Conservation (phyloP, 1,140 invertebrate genomes). For the Agrypnia vestita region DNA sequence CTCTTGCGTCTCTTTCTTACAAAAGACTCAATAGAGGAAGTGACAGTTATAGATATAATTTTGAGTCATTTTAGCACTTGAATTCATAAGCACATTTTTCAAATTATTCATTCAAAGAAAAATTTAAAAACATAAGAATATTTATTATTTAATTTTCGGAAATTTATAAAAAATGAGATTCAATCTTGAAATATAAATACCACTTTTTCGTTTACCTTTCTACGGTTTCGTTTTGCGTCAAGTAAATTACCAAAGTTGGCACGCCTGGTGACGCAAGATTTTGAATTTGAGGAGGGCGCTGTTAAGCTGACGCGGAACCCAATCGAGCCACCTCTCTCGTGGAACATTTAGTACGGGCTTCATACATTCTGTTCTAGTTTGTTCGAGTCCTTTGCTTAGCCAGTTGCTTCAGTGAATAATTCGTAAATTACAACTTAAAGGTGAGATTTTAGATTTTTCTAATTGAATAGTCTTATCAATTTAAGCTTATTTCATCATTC, state of each 20-base stretch:
- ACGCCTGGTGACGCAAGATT: conserved; percentile 63
- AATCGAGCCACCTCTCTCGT: conserved; percentile 70
- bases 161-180: not conserved
- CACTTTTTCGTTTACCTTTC: not conserved
- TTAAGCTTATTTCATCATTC: conserved; percentile 65
- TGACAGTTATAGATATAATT: not conserved
- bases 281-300: conserved; percentile 55
- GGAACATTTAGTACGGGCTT: conserved; percentile 73
- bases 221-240: conserved; percentile 39
- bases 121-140: not conserved
- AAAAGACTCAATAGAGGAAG: conserved; percentile 15
- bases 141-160: not conserved
- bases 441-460: conserved; percentile 70
- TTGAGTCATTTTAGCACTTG: conserved; percentile 5
- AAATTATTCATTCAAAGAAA: conserved; percentile 2
- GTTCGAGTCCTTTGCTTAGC: conserved; percentile 72
- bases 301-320: conserved; percentile 65
- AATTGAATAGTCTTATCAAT: conserved; percentile 65
- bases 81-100: conserved; percentile 22
- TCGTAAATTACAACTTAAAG: conserved; percentile 74
- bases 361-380: conserved; percentile 74
- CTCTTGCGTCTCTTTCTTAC: conserved; percentile 37
- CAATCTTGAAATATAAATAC: not conserved
- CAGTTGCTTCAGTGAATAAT: conserved; percentile 72
- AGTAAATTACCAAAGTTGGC: conserved; percentile 45